A percentile compares a stretch with the other conserved stretches of the same genome.
Conservation (phyloP, 2,113 vertebrate genomes). For the Aepyceros melampus region DNA sequence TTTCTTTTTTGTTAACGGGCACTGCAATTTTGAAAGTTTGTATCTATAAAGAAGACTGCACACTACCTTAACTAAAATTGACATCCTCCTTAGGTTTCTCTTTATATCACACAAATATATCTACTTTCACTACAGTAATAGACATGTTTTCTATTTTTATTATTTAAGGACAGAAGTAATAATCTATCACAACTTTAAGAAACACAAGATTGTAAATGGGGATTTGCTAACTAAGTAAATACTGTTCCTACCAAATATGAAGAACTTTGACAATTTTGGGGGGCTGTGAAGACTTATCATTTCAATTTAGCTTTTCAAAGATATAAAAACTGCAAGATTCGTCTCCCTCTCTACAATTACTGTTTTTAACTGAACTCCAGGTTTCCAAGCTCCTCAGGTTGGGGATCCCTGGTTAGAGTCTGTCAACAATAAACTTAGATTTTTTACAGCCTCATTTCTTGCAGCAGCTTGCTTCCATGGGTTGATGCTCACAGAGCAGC, state of each 20-base stretch:
- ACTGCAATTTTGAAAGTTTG: background rate
- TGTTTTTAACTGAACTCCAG: background rate
- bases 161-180: slow-evolving; percentile 1
- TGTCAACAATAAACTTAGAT: background rate
- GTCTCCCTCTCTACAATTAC: background rate
- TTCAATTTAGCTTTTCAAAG: slow-evolving; percentile 6
- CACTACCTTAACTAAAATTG: background rate
- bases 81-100: background rate
- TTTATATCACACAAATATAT: background rate
- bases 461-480: background rate
- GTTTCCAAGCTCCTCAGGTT: background rate
- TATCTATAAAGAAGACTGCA: background rate
- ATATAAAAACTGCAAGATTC: background rate
- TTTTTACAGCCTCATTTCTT: slow-evolving; percentile 11
- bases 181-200: background rate
- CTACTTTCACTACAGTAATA: background rate
- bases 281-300: background rate
- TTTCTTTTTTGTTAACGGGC: background rate
- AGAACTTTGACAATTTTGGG: background rate
- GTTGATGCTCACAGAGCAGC: background rate
- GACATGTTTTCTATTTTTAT: background rate
- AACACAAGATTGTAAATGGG: background rate
- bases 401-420: background rate
- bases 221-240: background rate
- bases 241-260: background rate